Evolutionary conservation across 2,113 vertebrate species (phyloP).

Genomic region (Orthochromis malagaraziensis): DNA sequence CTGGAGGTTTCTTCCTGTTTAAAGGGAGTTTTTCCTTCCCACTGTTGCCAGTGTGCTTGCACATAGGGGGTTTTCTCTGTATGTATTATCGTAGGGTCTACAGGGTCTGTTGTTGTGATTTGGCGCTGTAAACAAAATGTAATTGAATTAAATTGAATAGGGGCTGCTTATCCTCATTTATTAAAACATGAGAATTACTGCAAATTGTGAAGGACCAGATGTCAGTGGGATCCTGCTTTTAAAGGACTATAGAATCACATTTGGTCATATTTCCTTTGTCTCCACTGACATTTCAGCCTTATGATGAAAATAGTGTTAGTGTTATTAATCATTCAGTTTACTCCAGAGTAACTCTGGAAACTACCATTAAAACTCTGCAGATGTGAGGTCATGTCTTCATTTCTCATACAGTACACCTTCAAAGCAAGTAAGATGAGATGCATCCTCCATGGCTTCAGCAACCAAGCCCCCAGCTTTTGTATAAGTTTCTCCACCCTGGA

Average conservation of each 20-base stretch:
- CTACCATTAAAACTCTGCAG: background rate
- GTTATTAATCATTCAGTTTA: background rate
- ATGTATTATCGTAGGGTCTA: background rate
- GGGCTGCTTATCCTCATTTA: background rate
- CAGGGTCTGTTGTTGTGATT: background rate
- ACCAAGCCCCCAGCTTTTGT: slow-evolving; percentile 23
- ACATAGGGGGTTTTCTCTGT: background rate
- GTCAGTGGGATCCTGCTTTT: background rate
- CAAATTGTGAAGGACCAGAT: background rate
- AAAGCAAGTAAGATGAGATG: background rate
- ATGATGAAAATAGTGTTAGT: background rate
- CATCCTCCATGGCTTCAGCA: slow-evolving; percentile 9
- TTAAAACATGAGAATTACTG: background rate
- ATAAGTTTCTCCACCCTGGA: slow-evolving; percentile 34
- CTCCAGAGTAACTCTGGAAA: background rate
- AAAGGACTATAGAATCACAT: background rate
- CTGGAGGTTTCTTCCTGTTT: background rate
- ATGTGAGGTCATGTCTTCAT: background rate
- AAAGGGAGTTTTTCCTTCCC: background rate
- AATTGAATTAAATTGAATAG: background rate
- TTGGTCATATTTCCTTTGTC: background rate
- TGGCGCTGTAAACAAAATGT: background rate
- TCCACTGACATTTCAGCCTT: background rate
- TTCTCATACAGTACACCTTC: background rate
- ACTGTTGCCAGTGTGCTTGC: background rate